These are phyloP conservation scores for Pocillopora verrucosa DNA, from an alignment of 64 coral and sea anemone genomes.

Conservation along the genomic window DNA sequence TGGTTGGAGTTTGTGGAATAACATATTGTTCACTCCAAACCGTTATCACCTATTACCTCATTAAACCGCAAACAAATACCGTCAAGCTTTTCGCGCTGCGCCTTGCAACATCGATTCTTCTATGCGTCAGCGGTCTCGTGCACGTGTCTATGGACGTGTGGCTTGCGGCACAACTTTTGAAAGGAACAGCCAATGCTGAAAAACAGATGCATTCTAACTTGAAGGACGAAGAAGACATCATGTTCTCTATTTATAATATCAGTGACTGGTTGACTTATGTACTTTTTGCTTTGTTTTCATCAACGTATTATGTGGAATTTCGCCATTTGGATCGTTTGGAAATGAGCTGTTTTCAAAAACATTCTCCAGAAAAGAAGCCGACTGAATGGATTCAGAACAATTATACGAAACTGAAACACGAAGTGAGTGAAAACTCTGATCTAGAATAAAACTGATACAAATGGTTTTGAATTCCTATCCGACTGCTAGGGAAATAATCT, in stretches of 20 bases:
- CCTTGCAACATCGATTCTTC: not conserved
- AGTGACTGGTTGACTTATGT: not conserved
- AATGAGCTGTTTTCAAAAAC: constrained; percentile 1
- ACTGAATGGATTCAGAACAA: too few species aligned
- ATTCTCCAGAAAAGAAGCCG: not conserved
- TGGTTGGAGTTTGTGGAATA: constrained; percentile 28
- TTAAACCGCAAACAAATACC: not conserved
- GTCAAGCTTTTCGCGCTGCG: constrained; percentile 3
- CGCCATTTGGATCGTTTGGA: not conserved
- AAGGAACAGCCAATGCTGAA: not conserved
- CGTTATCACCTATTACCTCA: not conserved
- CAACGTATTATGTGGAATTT: not conserved
- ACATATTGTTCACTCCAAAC: constrained; percentile 15
- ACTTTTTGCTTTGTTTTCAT: not conserved
- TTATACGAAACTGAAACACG: not conserved
- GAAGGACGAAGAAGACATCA: not conserved
- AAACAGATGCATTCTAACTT: not conserved
- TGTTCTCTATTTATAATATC: too few species aligned
- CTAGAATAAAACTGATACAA: not conserved
- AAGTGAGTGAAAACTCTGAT: not conserved
- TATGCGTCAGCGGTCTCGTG: not conserved
- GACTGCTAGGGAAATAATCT: too few species aligned
- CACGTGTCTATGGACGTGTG: constrained; percentile 13
- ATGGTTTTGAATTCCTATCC: not conserved
- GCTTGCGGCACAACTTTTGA: not conserved